Evolutionary conservation across 2,888 invertebrate genomes (phyloP).

Genomic region (Philereme vetulata): DNA sequence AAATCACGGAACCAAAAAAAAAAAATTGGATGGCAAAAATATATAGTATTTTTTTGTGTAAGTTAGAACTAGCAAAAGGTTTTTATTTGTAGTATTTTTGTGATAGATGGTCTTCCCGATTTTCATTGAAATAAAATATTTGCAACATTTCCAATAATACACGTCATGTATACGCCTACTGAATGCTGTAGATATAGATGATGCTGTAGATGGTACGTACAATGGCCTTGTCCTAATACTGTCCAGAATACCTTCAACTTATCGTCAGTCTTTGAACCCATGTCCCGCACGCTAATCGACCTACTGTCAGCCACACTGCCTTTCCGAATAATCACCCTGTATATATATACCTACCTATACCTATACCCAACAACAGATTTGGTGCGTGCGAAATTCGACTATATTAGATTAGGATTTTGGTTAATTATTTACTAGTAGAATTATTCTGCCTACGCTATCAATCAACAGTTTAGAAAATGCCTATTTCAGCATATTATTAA

Average conservation of each 20-base stretch:
- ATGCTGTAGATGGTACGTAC: slow-evolving; percentile 29
- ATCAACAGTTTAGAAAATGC: slow-evolving; percentile 4
- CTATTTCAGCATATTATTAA: no score
- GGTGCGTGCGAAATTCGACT: slow-evolving; percentile 11
- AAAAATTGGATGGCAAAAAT: no score
- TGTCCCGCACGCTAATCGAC: slow-evolving; percentile 70
- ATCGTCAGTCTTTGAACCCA: slow-evolving; percentile 64
- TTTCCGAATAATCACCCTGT: slow-evolving; percentile 55
- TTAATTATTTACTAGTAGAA: slow-evolving; percentile 7
- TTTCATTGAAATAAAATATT: not conserved
- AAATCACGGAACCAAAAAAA: no score
- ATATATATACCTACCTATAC: no score
- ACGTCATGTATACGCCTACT: no score
- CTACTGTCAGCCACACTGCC: slow-evolving; percentile 74
- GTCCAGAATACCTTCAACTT: slow-evolving; percentile 39
- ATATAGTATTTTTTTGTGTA: no score
- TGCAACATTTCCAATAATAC: slow-evolving; percentile 5
- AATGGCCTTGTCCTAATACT: slow-evolving; percentile 28
- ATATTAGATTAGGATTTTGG: slow-evolving; percentile 1
- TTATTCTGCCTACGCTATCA: slow-evolving; percentile 1
- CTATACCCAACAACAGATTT: slow-evolving; percentile 17
- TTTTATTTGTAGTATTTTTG: no score
- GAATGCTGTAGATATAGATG: not conserved
- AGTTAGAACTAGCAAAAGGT: no score
- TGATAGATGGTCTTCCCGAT: no score